phyloP scores from a whole-genome alignment of 2,888 invertebrate species.

The Drosophila cyrtoloma region DNA sequence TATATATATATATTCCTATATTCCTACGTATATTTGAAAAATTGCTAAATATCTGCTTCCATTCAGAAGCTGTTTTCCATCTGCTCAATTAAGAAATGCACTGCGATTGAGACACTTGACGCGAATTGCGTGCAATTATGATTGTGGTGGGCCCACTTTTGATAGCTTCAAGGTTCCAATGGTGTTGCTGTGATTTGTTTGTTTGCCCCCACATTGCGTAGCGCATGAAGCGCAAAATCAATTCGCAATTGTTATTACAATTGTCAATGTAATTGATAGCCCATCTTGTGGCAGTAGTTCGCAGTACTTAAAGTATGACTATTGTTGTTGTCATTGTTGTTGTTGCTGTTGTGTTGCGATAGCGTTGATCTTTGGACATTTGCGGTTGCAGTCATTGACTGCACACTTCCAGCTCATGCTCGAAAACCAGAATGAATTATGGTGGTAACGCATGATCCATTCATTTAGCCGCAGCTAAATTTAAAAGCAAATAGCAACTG shows the following conservation, averaged over 20 bases:
- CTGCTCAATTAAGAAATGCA: slow-evolving; percentile 42
- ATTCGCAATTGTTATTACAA: slow-evolving; percentile 45
- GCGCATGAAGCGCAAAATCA: slow-evolving; percentile 47
- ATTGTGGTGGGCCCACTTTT: slow-evolving; percentile 20
- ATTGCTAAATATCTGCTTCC: slow-evolving; percentile 21
- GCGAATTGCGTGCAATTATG: slow-evolving; percentile 67
- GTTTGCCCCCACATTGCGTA: slow-evolving; percentile 64
- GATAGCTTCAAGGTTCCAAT: slow-evolving; percentile 47
- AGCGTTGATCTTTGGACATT: slow-evolving; percentile 23
- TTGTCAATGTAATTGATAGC: slow-evolving; percentile 59
- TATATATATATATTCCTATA: background rate
- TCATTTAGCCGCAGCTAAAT: slow-evolving; percentile 13
- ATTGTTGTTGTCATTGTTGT: slow-evolving; percentile 10
- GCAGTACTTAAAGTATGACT: background rate
- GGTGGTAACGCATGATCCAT: slow-evolving; percentile 11
- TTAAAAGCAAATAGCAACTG: slow-evolving; percentile 24
- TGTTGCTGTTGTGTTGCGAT: background rate
- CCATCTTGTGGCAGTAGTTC: slow-evolving; percentile 2
- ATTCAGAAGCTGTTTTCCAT: slow-evolving; percentile 39
- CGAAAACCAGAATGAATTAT: background rate
- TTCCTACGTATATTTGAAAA: background rate
- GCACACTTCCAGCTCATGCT: background rate
- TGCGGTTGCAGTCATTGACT: slow-evolving; percentile 15
- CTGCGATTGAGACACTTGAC: slow-evolving; percentile 60
- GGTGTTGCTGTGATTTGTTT: slow-evolving; percentile 66